Evolutionary conservation across 2,888 invertebrate species (phyloP), one percentile per base, ranked within the genome.

Genomic region (Blastobasis lacticolella): DNA sequence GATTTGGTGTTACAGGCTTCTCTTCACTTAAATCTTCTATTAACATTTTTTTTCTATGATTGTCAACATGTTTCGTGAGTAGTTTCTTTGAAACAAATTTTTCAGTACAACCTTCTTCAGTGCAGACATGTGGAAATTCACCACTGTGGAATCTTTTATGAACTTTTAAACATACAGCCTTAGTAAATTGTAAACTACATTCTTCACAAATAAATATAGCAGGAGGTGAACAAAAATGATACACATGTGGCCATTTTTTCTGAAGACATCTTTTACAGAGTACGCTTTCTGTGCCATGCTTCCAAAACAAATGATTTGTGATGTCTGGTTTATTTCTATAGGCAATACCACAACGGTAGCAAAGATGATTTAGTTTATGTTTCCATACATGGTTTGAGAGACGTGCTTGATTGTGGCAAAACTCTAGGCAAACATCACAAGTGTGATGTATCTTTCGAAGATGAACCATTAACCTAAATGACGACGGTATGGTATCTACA

Each of bases 211-310:
- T 82, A 75, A 96, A 96, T 51, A 91, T 89, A 7, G 90, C 81
- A 4, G 96, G 95, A 44, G 96, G 96, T 58, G 94, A 91, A 73
- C 96, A 96, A 69, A 96, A 96, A 73, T 96, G 96, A 82, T 96
- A 96, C 5, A 96, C 94, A 77, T 96, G 95, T 0, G 95, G 95
- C 96, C 96, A 96, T 66, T 95, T 95, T 71, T 96, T 96, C 69
- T 96, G 95, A 49, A 95, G 78, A 75, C 96, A 96, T 67, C 91
- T 92, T 75, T 95, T 95, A 72, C 96, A 96, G 41, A 93, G 79
- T 4, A 94, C 93, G 79, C 95, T 95, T 71, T 96, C 95, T 3
- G 96, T 96, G 36, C 96, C 96, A 76, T 97, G 96, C 77, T 96
- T 97, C 96, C 96, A 96, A 75, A 95, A 96, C 52, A 96, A 85